A percentile compares a stretch with the other conserved stretches of the same genome.
Conservation (phyloP, 1,140 invertebrate genomes). For the Pseudoatta argentina region DNA sequence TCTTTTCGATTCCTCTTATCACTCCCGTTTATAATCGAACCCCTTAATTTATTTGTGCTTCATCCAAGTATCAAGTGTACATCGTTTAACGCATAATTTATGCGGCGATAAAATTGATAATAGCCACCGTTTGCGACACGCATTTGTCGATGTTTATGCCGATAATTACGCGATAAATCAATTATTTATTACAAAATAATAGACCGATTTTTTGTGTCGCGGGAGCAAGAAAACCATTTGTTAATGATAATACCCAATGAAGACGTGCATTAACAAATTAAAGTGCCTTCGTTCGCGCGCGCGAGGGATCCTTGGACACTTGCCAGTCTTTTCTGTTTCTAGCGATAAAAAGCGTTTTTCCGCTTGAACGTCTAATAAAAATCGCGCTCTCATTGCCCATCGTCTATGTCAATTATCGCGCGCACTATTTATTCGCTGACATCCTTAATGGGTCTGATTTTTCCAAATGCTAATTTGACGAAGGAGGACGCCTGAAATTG, state of each 20-base stretch:
- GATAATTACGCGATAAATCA: constrained; percentile 25
- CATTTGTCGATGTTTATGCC: neutral
- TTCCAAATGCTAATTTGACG: constrained; percentile 21
- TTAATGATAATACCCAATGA: constrained; percentile 78
- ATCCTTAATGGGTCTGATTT: constrained; percentile 14
- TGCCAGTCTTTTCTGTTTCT: constrained; percentile 75
- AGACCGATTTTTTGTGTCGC: constrained; percentile 7
- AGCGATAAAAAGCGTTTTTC: constrained; percentile 43
- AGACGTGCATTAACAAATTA: constrained; percentile 84
- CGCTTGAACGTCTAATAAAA: constrained; percentile 43
- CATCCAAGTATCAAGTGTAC: constrained; percentile 40
- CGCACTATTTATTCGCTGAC: constrained; percentile 30
- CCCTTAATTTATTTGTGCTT: constrained; percentile 39
- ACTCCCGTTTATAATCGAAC: neutral
- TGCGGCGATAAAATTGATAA: constrained; percentile 43
- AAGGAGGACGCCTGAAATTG: neutral
- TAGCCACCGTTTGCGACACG: constrained; percentile 16
- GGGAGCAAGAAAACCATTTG: constrained; percentile 1
- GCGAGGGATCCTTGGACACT: constrained; percentile 78
- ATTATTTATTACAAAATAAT: constrained; percentile 43
- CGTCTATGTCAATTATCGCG: constrained; percentile 42
- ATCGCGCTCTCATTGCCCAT: constrained; percentile 33
- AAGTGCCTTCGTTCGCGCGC: constrained; percentile 78
- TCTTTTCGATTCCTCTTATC: constrained; percentile 29
- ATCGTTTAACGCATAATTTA: constrained; percentile 47